Evolutionary conservation across 2,888 invertebrate species (phyloP), one percentile per base, ranked within the genome.

Genomic region (Brachypterus glaber): DNA sequence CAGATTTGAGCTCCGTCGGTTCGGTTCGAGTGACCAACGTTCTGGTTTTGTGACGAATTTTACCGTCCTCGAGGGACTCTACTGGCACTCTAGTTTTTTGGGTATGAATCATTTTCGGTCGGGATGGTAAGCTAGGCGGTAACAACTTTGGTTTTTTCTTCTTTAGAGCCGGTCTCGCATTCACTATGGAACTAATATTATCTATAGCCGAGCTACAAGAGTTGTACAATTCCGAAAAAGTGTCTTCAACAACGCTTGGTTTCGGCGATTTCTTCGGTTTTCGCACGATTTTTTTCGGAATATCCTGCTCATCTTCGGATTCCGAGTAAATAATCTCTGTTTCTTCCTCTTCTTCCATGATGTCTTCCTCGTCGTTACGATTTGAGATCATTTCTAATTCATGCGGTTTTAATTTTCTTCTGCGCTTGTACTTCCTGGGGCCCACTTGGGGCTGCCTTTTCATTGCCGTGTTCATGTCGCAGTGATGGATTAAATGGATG

Each of bases 401-500:
- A 49, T 77, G 75, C 0, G 75, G 72, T 58, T 82, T 84, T 12
- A 84, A 55, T 64, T 85, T 86, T 49, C 85, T 76, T 36, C 87
- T 71, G 0, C 86, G 73, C 59, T 86, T 87, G 61, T 87, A 87
- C 55, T 87, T 87, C 2, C 87, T 45, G 2, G 57, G 57, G 79
- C 86, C 51, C 30, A 77, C 74, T 73, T 84, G 80, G 0, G 86
- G 86, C 52, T 83, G 83, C 30, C 86, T 67, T 51, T 82, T 81
- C 63, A 83, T 70, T 1, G 86, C 87, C 0, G 88, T 88, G 58
- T 88, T 88, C 47, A 82, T 78, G 60, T 88, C 88, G 55, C 86
- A 86, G 57, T 88, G 88, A 54, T 86, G 80, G 31, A 88, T 87
- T 47, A 88, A 73, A 62, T 88, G 88, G 41, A 82, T 77, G 39